These are phyloP conservation scores for Neodiprion virginianus DNA, from an alignment of 1,140 invertebrate genomes.

Conservation along the genomic window DNA sequence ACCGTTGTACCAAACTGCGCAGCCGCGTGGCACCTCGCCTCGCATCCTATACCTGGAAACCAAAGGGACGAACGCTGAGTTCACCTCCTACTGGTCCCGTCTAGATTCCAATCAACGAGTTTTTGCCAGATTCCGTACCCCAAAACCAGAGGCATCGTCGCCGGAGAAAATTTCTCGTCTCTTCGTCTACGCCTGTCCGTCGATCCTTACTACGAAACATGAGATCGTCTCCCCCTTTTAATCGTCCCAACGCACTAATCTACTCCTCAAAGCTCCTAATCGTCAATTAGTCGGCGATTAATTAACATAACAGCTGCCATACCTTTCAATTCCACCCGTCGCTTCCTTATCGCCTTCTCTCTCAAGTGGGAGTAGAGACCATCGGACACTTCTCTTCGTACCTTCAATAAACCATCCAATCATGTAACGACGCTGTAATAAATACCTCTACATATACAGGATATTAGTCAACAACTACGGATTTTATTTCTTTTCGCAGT, in stretches of 20 bases:
- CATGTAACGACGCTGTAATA: too few relatives aligned
- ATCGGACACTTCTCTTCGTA: too few relatives aligned
- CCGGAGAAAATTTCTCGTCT: too few relatives aligned
- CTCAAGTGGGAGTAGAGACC: too few relatives aligned
- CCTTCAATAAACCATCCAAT: too few relatives aligned
- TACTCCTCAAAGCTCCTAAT: not conserved
- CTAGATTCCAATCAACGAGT: slow-evolving; percentile 52
- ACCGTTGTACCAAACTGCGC: not conserved
- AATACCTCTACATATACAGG: too few relatives aligned
- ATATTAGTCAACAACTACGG: too few relatives aligned
- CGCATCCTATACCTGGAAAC: not conserved
- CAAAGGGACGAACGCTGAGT: not conserved
- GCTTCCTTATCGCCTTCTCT: too few relatives aligned
- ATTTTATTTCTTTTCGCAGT: too few relatives aligned
- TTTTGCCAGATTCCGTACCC: slow-evolving; percentile 40
- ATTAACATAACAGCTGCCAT: slow-evolving; percentile 49
- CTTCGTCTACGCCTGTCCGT: too few relatives aligned
- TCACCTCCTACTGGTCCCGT: slow-evolving; percentile 27
- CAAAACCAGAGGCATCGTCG: slow-evolving; percentile 8
- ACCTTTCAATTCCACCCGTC: slow-evolving; percentile 27
- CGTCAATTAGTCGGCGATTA: slow-evolving; percentile 44
- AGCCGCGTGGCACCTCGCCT: too few relatives aligned
- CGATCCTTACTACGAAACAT: not conserved
- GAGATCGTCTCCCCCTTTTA: not conserved
- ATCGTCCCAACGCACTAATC: slow-evolving; percentile 19